Conservation (phyloP, 2,888 invertebrate genomes). For the Cylloceria caligata region DNA sequence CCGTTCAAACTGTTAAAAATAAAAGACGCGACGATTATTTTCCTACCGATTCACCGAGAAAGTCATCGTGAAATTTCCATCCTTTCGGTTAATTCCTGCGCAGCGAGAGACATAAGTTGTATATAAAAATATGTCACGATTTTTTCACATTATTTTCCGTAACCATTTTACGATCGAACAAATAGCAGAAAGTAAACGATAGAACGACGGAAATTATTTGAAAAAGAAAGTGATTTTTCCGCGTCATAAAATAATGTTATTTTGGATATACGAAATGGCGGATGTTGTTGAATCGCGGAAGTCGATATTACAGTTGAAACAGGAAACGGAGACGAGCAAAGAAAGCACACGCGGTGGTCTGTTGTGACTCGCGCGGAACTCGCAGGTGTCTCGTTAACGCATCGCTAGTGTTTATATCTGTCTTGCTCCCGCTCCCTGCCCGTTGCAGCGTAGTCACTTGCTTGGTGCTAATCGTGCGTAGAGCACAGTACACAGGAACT, state of each 20-base stretch:
- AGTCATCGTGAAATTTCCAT: no score
- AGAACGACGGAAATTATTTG: not conserved
- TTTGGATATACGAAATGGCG: constrained; percentile 18
- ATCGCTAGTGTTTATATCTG: not conserved
- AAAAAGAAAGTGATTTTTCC: not conserved
- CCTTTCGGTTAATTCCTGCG: no score
- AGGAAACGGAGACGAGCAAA: constrained; percentile 34
- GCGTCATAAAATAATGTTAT: constrained; percentile 23
- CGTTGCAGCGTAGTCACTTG: constrained; percentile 11
- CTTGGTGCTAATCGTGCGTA: constrained; percentile 58
- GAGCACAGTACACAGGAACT: constrained; percentile 29
- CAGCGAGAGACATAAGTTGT: no score
- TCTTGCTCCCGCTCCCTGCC: constrained; percentile 13
- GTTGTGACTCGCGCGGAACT: constrained; percentile 30
- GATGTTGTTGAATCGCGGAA: constrained; percentile 51
- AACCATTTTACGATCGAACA: no score
- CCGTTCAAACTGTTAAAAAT: not conserved
- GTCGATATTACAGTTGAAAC: constrained; percentile 29
- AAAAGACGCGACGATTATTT: not conserved
- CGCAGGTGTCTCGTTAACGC: constrained; percentile 69
- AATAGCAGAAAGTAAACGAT: no score
- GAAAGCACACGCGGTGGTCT: constrained; percentile 37
- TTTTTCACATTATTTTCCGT: no score
- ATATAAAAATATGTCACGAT: no score
- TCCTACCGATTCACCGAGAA: not conserved